These are phyloP conservation scores for Agriopis leucophaearia DNA, from an alignment of 2,888 invertebrate species.

Conservation along the genomic window DNA sequence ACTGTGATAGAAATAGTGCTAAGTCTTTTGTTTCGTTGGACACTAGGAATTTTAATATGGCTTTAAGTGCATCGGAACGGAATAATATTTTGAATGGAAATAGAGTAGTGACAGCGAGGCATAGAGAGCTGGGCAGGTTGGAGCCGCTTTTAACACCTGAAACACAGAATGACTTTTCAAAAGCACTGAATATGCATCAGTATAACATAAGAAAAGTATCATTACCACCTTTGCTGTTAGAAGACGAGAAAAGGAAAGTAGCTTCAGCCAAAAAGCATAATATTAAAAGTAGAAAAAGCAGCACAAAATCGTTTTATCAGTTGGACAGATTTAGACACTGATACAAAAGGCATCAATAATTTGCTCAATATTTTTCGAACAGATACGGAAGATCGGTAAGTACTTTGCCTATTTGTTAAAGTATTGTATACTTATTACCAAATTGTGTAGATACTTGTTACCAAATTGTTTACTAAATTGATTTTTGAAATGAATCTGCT, in stretches of 20 bases:
- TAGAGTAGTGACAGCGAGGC: slow-evolving; percentile 74
- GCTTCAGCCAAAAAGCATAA: slow-evolving; percentile 69
- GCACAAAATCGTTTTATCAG: slow-evolving; percentile 57
- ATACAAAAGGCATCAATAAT: slow-evolving; percentile 4
- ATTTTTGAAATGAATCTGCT: background rate
- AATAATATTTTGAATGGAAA: slow-evolving; percentile 59
- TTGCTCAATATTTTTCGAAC: background rate
- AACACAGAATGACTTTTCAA: slow-evolving; percentile 61
- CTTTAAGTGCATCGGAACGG: slow-evolving; percentile 69
- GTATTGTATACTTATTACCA: background rate
- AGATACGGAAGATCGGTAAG: slow-evolving; percentile 32
- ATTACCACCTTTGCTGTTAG: slow-evolving; percentile 75
- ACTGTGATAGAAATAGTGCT: slow-evolving; percentile 80
- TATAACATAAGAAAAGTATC: slow-evolving; percentile 77
- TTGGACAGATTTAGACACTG: slow-evolving; percentile 59
- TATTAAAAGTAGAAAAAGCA: slow-evolving; percentile 57
- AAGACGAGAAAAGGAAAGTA: slow-evolving; percentile 76
- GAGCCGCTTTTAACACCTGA: slow-evolving; percentile 75
- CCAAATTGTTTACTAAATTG: background rate
- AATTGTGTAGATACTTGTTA: background rate
- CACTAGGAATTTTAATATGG: slow-evolving; percentile 64
- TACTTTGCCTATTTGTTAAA: slow-evolving; percentile 1
- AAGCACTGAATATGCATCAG: slow-evolving; percentile 57
- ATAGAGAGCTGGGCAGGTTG: slow-evolving; percentile 70
- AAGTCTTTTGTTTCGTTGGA: slow-evolving; percentile 81